Conservation (phyloP, 2,113 vertebrate genomes). For the Acanthisitta chloris region DNA sequence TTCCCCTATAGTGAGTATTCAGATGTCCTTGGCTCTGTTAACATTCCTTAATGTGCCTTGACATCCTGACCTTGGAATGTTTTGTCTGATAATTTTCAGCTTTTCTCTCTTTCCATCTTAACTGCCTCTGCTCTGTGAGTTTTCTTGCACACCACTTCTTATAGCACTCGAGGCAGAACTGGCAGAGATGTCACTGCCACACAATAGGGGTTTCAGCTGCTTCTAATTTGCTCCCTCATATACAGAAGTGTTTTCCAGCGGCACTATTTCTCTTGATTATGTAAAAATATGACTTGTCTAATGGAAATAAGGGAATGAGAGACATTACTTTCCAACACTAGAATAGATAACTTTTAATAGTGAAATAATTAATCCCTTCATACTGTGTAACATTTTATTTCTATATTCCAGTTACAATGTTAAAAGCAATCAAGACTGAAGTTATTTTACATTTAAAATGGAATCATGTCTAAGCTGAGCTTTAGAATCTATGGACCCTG, state of each 20-base stretch:
- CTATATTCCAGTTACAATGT: not conserved
- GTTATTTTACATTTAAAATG: not conserved
- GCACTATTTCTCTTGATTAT: not conserved
- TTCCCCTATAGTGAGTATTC: not conserved
- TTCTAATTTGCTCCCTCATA: constrained; percentile 4
- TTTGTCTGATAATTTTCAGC: constrained; percentile 2
- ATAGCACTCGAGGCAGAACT: not conserved
- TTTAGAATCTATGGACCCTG: not conserved
- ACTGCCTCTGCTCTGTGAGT: not conserved
- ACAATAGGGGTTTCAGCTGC: constrained; percentile 1
- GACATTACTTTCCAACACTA: not conserved
- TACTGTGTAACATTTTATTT: not conserved
- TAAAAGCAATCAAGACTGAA: not conserved
- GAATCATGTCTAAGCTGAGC: not conserved
- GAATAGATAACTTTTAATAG: not conserved
- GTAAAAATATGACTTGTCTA: not conserved
- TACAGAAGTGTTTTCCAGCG: constrained; percentile 19
- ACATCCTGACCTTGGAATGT: not conserved
- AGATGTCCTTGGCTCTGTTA: not conserved
- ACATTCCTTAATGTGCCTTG: not conserved
- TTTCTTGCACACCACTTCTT: not conserved
- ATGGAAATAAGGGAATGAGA: not conserved
- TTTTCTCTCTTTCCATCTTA: not conserved
- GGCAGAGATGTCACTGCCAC: not conserved
- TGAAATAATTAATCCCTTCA: not conserved